Conservation (phyloP, 2,113 vertebrate genomes). For the Tachysurus fulvidraco region DNA sequence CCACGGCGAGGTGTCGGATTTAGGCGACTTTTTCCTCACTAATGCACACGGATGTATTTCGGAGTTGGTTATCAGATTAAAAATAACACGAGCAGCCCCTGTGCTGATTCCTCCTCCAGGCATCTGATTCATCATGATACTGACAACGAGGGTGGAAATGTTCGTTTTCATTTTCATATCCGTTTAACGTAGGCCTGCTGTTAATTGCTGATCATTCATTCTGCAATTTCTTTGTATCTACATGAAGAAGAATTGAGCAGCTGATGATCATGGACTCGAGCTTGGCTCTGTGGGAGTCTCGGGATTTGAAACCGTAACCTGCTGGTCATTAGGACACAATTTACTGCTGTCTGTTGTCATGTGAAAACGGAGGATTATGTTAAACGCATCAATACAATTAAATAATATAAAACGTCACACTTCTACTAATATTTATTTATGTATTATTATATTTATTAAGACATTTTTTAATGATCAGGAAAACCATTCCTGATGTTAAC, state of each 20-base stretch:
- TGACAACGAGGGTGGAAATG: neutral
- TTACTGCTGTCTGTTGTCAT: neutral
- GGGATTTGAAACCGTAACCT: neutral
- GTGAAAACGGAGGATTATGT: neutral
- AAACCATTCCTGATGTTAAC: neutral
- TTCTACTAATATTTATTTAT: neutral
- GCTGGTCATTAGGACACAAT: neutral
- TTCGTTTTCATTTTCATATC: neutral
- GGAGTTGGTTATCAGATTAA: conserved; percentile 28
- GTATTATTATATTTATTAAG: fast-evolving
- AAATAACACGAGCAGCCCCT: neutral
- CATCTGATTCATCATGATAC: neutral
- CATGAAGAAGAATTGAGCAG: neutral
- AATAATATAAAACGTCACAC: neutral
- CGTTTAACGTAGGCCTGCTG: neutral
- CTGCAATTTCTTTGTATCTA: neutral
- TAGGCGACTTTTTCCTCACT: neutral
- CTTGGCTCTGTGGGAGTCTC: neutral
- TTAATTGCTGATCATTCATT: neutral
- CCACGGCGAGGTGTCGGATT: conserved; percentile 3
- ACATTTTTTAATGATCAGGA: neutral
- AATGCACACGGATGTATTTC: conserved; percentile 10
- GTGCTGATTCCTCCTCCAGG: neutral
- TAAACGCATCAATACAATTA: neutral
- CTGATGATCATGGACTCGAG: neutral